Conservation (phyloP, 2,888 invertebrate genomes). For the Lissonota sp. region DNA sequence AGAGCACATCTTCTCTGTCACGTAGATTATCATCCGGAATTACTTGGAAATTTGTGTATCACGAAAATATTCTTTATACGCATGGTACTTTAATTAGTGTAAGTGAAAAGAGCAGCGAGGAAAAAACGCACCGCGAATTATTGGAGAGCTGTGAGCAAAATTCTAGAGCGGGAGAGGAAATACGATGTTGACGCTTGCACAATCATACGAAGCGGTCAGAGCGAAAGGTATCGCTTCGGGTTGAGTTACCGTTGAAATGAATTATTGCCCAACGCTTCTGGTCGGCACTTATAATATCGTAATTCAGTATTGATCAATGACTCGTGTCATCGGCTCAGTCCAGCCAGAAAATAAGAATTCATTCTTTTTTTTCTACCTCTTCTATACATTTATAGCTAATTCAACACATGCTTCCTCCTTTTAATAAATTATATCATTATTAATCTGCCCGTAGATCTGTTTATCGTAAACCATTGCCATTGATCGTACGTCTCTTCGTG, state of each 20-base stretch:
- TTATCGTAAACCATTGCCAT: conserved; percentile 8
- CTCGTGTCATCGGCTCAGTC: conserved; percentile 54
- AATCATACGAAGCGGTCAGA: conserved; percentile 53
- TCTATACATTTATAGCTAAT: background rate
- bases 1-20: background rate
- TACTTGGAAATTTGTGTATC: conserved; percentile 4
- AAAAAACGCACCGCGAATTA: conserved; percentile 39
- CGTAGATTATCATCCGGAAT: background rate
- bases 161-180: conserved; percentile 25
- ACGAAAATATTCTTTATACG: background rate
- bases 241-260: conserved; percentile 52
- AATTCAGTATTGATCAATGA: conserved; percentile 40
- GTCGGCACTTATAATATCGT: conserved; percentile 49
- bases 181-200: conserved; percentile 47
- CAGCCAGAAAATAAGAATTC: conserved; percentile 3
- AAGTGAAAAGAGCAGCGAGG: conserved; percentile 48
- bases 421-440: conserved; percentile 39
- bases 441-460: background rate
- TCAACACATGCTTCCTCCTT: conserved; percentile 11
- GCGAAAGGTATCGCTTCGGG: conserved; percentile 56
- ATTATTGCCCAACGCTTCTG: conserved; percentile 55
- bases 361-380: background rate
- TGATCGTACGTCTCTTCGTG: conserved; percentile 10
- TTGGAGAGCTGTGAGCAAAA: conserved; percentile 36
- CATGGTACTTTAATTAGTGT: conserved; percentile 41